A percentile compares a stretch with the other conserved stretches of the same genome.
phyloP scores from a whole-genome alignment of 2,797 vertebrate species.

The Sebastes steindachneri region DNA sequence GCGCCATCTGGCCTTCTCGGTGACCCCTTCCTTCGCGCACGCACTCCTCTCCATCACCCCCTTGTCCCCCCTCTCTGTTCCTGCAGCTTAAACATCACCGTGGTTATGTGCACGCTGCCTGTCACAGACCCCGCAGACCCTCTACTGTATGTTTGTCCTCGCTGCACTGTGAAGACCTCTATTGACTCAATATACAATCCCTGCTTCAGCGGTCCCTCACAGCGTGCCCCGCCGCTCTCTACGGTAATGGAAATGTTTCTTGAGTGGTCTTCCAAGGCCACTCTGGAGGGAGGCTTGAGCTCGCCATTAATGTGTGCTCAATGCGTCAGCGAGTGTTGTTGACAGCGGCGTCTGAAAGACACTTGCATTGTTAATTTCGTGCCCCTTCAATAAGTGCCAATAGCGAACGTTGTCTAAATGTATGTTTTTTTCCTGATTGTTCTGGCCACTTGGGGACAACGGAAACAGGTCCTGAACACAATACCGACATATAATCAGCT shows the following conservation, averaged over 20 bases:
- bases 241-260: slow-evolving; percentile 49
- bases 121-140: slow-evolving; percentile 11
- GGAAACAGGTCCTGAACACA: neutral
- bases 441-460: neutral
- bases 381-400: neutral
- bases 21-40: neutral
- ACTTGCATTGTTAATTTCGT: neutral
- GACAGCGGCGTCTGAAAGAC: neutral
- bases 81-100: slow-evolving; percentile 29
- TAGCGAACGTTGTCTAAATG: neutral
- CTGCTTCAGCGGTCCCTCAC: neutral
- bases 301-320: slow-evolving; percentile 1
- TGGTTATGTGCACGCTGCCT: slow-evolving; percentile 7
- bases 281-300: slow-evolving; percentile 20
- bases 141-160: slow-evolving; percentile 33
- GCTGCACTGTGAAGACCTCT: slow-evolving; percentile 32
- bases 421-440: neutral
- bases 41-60: neutral
- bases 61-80: neutral
- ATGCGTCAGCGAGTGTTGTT: neutral
- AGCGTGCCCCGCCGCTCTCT: slow-evolving; percentile 18
- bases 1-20: neutral
- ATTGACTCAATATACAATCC: slow-evolving; percentile 51
- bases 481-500: neutral
- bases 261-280: slow-evolving; percentile 42